Base-by-base conservation (phyloP, 1,140 invertebrate species). In the Lasaia peninsularis region DNA sequence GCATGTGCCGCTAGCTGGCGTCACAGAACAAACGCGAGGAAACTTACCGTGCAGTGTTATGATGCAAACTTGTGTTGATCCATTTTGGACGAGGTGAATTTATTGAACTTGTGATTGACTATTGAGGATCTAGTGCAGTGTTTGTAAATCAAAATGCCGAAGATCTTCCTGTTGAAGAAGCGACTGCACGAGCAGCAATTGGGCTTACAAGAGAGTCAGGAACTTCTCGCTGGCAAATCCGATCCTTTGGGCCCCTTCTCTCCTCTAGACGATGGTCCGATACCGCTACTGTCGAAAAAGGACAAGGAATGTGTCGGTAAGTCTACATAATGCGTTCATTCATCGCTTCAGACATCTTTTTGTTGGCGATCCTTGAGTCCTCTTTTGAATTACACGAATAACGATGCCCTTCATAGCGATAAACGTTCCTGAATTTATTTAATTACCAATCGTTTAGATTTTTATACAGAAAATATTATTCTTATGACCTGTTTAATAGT, bases 151-250 rank as follows among this genome's bases (percentile, higher is more conserved):
- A 92, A 91, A 73, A 97, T 97, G 96, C 95, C 95, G 89, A 96
- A 97, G 91, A 96, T 97, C 81, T 97, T 96, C 85, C 85, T 96
- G 63, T 95, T 96, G 71, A 96, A 96, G 86, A 95, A 96, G 80
- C 92, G 95, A 72, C 90, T 96, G 91, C 94, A 95, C 67, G 94
- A 96, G 92, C 95, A 96, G 92, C 96, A 96, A 88, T 91, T 95
- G 73, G 92, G 93, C 56, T 84, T 96, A 69, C 88, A 94, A 73
- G 95, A 96, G 75, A 92, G 93, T 34, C 94, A 96, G 83, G 95
- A 95, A 79, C 82, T 92, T 71, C 80, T 92, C 31, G 86, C 86
- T 52, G 82, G 86, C 71, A 92, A 92, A 73, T 82, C 83, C 49
- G 89, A 91, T 71, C 79, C 85, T 24, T 81, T 86, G 71, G 89